A percentile compares a stretch with the other conserved stretches of the same genome.
phyloP scores from a whole-genome alignment of 2,113 vertebrate species.

The Vicugna pacos region DNA sequence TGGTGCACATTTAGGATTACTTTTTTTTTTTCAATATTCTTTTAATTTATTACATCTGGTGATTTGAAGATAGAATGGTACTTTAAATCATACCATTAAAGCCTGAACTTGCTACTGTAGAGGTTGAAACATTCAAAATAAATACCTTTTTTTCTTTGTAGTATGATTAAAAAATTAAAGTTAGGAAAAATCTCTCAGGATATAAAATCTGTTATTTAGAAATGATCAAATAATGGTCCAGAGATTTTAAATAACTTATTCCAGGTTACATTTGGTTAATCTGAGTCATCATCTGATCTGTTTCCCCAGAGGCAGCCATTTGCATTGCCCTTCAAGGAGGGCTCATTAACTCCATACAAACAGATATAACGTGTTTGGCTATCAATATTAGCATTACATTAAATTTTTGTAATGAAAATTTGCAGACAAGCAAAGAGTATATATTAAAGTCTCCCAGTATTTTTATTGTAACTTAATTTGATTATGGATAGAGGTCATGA shows the following conservation, averaged over 20 bases:
- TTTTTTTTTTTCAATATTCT: background rate
- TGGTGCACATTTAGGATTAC: background rate
- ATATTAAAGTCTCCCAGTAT: background rate
- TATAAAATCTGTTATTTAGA: background rate
- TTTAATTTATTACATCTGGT: background rate
- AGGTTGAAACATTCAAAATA: background rate
- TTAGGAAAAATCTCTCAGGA: background rate
- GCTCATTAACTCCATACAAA: background rate
- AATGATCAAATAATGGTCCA: background rate
- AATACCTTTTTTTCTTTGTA: background rate
- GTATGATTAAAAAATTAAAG: background rate
- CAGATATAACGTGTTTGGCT: background rate
- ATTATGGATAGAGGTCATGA: background rate
- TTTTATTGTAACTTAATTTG: background rate
- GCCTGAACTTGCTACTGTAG: background rate
- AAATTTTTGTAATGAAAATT: conserved; percentile 14
- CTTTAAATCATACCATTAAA: background rate
- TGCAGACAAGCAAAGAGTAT: background rate
- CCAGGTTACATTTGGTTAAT: background rate
- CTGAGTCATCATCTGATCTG: background rate
- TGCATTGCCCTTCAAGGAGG: background rate
- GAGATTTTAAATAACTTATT: background rate
- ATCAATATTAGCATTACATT: background rate
- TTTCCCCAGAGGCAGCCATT: background rate
- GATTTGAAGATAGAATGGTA: background rate